Evolutionary conservation across 2,113 vertebrate genomes (phyloP), one percentile per base, ranked within the genome.

Genomic region (Ia io): DNA sequence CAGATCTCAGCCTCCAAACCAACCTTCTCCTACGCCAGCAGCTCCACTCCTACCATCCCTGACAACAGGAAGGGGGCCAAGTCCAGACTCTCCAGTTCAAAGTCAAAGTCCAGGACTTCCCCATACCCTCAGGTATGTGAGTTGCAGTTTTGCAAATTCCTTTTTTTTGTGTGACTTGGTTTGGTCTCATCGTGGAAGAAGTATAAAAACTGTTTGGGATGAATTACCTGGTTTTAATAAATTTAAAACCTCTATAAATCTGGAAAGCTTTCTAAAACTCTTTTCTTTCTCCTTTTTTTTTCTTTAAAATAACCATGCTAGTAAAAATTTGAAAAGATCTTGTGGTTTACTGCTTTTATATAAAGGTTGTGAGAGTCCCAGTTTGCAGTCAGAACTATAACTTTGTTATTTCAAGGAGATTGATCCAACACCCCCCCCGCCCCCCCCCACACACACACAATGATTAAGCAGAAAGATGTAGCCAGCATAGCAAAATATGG

Each of bases 51-150:
- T 51, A 97, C 98, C 83, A 97, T 98, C 97, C 97, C 98, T 10
- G 99, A 99, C 87, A 99, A 47, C 96, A 98, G 99, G 94, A 99
- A 99, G 93, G 98, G 98, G 76, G 98, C 97, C 95, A 99, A 99
- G 97, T 98, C 98, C 94, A 98, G 99, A 90, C 98, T 98, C 14
- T 98, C 99, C 0, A 98, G 98, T 82, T 97, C 99, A 84, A 99
- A 99, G 95, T 98, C 99, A 97, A 99, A 99, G 98, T 98, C 99
- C 82, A 98, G 99, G 94, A 98, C 99, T 51, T 99, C 99, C 5
- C 99, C 99, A 0, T 99, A 99, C 93, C 99, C 99, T 80, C 99
- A 99, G 98, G 99, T 99, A 98, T 95, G 42, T 94, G 79, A 3
- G 25, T 32, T 83, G 85, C 47, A 6, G 20, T 37, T 71, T 84